Conservation (phyloP, 2,113 vertebrate species). For the Apodemus speciosus region DNA sequence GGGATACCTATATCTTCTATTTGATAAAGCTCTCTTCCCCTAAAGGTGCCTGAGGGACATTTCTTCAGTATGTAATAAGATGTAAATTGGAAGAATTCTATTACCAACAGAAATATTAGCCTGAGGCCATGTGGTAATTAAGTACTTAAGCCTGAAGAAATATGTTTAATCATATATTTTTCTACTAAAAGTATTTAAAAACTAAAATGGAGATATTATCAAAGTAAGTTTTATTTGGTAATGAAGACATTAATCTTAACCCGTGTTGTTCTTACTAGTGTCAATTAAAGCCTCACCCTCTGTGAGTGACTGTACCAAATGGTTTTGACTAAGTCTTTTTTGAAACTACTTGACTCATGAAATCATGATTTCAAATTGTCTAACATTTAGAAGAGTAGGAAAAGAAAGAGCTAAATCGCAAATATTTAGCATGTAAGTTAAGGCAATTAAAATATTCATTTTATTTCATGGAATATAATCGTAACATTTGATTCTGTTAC, state of each 20-base stretch:
- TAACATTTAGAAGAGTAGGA: neutral
- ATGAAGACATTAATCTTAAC: neutral
- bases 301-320: neutral
- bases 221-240: neutral
- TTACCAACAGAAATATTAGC: slow-evolving; percentile 17
- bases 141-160: slow-evolving; percentile 1
- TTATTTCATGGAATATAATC: neutral
- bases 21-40: neutral
- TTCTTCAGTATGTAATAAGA: neutral
- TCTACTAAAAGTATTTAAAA: neutral
- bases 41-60: neutral
- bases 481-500: neutral
- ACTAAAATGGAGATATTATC: neutral
- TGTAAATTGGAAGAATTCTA: neutral
- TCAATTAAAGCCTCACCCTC: neutral
- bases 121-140: neutral
- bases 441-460: neutral
- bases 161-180: neutral
- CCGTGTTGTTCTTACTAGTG: neutral
- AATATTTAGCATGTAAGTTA: neutral
- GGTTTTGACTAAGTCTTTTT: neutral
- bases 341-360: neutral
- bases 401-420: neutral
- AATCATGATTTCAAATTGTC: neutral
- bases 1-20: neutral